Evolutionary conservation across 2,888 invertebrate genomes (phyloP).

Genomic region (Orthonevra nobilis): DNA sequence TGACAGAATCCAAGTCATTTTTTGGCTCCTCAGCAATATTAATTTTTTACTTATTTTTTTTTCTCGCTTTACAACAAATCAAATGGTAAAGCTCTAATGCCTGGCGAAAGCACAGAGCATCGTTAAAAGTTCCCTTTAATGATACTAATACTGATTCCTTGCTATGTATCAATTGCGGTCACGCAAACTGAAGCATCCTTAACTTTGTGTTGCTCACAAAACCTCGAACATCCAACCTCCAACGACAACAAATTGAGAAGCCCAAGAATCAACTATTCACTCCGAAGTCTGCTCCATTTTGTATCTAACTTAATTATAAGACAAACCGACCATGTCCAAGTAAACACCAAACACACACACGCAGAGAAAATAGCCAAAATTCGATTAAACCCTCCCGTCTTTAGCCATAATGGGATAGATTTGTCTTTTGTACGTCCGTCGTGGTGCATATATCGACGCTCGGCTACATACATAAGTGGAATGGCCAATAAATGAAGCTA

Average conservation of each 20-base stretch:
- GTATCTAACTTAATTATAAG: conserved; percentile 50
- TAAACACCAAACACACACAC: conserved; percentile 9
- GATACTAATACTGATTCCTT: too few relatives aligned
- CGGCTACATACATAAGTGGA: too few relatives aligned
- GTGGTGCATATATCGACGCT: too few relatives aligned
- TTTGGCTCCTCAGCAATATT: too few relatives aligned
- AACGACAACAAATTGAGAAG: background rate
- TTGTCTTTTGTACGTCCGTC: conserved; percentile 17
- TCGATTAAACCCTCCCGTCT: conserved; percentile 43
- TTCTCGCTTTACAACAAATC: too few relatives aligned
- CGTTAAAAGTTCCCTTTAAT: too few relatives aligned
- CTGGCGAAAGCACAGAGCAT: too few relatives aligned
- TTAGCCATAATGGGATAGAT: conserved; percentile 25
- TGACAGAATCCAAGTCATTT: too few relatives aligned
- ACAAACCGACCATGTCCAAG: conserved; percentile 13
- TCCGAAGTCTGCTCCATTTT: background rate
- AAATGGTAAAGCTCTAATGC: too few relatives aligned
- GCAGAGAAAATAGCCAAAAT: too few relatives aligned
- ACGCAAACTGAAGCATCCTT: background rate
- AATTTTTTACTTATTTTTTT: too few relatives aligned
- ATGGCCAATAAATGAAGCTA: conserved; percentile 54
- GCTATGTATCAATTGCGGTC: background rate
- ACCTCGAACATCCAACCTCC: background rate
- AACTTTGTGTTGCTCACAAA: background rate
- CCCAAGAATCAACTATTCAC: too few relatives aligned